A percentile compares a stretch with the other conserved stretches of the same genome.
phyloP scores from a whole-genome alignment of 2,113 vertebrate genomes.

The Gracilinanus agilis region DNA sequence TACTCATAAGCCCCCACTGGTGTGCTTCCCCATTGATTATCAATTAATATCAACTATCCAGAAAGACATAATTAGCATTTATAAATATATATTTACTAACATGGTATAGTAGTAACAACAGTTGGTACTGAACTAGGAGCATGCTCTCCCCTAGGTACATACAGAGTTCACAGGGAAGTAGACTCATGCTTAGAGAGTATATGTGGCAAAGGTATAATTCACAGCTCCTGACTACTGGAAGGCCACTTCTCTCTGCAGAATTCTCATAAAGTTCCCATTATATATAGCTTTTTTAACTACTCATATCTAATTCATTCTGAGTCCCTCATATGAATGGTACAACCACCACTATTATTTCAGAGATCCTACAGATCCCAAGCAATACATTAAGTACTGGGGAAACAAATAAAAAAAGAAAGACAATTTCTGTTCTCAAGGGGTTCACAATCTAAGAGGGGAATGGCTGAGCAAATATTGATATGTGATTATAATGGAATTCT shows the following conservation, averaged over 20 bases:
- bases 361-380: background rate
- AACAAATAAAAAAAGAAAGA: background rate
- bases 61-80: background rate
- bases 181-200: background rate
- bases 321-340: background rate
- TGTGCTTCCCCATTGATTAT: background rate
- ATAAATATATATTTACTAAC: background rate
- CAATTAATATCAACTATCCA: background rate
- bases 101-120: background rate
- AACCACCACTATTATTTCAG: background rate
- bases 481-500: too few relatives aligned
- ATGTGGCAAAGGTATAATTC: background rate
- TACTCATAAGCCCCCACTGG: background rate
- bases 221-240: background rate
- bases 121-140: background rate
- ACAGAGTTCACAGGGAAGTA: background rate
- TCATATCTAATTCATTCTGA: background rate
- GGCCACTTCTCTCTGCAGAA: background rate
- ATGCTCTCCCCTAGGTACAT: background rate
- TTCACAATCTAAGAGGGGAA: background rate
- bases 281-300: background rate
- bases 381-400: background rate
- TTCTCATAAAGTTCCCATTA: background rate
- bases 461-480: too few relatives aligned
- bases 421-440: background rate